A percentile compares a stretch with the other conserved stretches of the same genome.
These are phyloP conservation scores for Samia ricini DNA, from an alignment of 1,140 invertebrate species.

Conservation along the genomic window DNA sequence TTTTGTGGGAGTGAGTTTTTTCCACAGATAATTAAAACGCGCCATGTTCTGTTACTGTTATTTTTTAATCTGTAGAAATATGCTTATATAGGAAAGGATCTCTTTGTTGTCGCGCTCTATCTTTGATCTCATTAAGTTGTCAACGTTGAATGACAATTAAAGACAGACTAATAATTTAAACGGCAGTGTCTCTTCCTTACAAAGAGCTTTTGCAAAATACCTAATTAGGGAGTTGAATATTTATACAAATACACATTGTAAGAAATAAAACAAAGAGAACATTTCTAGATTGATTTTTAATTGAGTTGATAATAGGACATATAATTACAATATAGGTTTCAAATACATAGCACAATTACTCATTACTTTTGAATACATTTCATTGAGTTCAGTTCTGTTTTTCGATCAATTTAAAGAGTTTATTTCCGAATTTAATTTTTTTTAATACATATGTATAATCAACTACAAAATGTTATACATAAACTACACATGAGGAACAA, in stretches of 20 bases:
- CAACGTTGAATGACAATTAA: neutral
- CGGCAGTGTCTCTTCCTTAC: neutral
- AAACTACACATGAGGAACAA: too few species aligned
- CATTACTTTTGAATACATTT: too few species aligned
- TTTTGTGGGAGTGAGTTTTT: constrained; percentile 19
- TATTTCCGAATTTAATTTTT: too few species aligned
- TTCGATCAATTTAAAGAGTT: neutral
- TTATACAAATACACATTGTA: neutral
- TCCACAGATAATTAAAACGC: constrained; percentile 12
- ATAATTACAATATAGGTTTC: neutral
- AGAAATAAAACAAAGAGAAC: neutral
- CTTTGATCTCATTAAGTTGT: neutral
- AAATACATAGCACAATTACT: neutral
- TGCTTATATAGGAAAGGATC: neutral
- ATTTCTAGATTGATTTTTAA: neutral
- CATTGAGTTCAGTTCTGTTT: neutral
- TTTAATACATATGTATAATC: too few species aligned
- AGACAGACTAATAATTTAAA: neutral
- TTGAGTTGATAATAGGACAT: neutral
- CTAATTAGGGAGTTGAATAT: neutral
- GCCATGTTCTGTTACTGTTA: constrained; percentile 6
- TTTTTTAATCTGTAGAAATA: neutral
- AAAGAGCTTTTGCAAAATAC: neutral
- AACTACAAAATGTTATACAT: too few species aligned
- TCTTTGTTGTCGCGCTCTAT: neutral